Evolutionary conservation across 2,797 vertebrate species (phyloP).

Genomic region (Myiotriccus ornatus): DNA sequence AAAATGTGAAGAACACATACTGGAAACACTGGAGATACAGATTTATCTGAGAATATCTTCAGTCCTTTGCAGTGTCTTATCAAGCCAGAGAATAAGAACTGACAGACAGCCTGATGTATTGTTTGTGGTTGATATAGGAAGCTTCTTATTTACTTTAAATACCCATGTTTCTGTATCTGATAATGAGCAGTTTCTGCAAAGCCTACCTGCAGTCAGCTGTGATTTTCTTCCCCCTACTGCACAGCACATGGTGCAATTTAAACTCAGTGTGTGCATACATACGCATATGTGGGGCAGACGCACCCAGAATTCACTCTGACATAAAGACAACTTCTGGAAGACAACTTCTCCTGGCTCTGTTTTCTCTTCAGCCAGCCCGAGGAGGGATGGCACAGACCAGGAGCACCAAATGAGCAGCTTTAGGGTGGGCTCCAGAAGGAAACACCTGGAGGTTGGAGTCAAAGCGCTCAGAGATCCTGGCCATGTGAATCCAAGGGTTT

Average conservation of each 20-base stretch:
- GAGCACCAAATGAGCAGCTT: not conserved
- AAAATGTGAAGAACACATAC: not conserved
- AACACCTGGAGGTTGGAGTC: not conserved
- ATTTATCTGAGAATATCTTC: not conserved
- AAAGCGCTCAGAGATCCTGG: not conserved
- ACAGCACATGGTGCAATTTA: not conserved
- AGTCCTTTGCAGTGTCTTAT: not conserved
- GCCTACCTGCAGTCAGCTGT: not conserved
- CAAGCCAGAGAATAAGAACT: not conserved
- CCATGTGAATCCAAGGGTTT: not conserved
- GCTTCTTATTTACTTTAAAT: constrained; percentile 1
- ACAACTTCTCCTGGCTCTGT: not conserved
- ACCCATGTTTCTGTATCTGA: not conserved
- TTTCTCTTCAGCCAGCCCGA: not conserved
- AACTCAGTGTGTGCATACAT: not conserved
- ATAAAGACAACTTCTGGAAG: not conserved
- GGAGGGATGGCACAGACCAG: not conserved
- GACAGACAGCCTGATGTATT: not conserved
- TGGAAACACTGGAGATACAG: not conserved
- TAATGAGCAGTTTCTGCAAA: not conserved
- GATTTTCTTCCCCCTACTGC: not conserved
- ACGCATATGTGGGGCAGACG: fast-evolving
- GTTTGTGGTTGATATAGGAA: not conserved
- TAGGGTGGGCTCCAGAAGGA: not conserved
- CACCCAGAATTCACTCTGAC: not conserved